Evolutionary conservation across 1,140 invertebrate species (phyloP).

Genomic region (Drosophila funebris): DNA sequence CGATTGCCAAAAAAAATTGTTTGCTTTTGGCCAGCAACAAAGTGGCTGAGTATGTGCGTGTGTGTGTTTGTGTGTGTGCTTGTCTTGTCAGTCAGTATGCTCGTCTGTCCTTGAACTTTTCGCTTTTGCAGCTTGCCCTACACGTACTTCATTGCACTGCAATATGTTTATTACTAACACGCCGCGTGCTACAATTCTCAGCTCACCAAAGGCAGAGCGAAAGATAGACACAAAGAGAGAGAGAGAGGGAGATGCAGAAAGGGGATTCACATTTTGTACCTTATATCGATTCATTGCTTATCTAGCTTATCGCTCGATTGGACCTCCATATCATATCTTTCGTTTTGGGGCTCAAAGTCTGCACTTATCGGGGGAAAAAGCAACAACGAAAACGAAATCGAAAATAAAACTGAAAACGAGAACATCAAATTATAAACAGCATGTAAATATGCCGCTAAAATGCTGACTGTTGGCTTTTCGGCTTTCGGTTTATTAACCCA

Average conservation of each 20-base stretch:
- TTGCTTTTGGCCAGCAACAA: constrained; percentile 1
- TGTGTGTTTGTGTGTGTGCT: background rate
- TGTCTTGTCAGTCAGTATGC: background rate
- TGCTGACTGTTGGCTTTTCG: constrained; percentile 58
- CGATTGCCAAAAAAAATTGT: constrained; percentile 19
- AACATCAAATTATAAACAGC: constrained; percentile 66
- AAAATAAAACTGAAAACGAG: constrained; percentile 18
- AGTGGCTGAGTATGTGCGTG: background rate
- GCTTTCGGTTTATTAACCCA: constrained; percentile 71
- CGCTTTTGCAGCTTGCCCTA: constrained; percentile 16
- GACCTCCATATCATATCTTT: constrained; percentile 28
- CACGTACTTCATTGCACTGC: background rate
- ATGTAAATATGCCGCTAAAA: constrained; percentile 72
- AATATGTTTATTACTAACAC: constrained; percentile 45
- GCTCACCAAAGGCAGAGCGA: background rate
- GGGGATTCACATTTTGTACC: background rate
- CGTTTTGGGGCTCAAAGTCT: constrained; percentile 44
- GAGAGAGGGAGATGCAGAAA: background rate
- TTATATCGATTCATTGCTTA: constrained; percentile 61
- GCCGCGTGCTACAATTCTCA: constrained; percentile 32
- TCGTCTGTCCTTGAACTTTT: constrained; percentile 62
- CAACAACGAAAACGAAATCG: background rate
- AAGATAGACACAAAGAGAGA: background rate
- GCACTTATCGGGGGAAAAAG: constrained; percentile 28
- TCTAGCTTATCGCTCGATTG: constrained; percentile 24